Evolutionary conservation across 2,113 vertebrate species (phyloP).

Genomic region (Chloropsis hardwickii): DNA sequence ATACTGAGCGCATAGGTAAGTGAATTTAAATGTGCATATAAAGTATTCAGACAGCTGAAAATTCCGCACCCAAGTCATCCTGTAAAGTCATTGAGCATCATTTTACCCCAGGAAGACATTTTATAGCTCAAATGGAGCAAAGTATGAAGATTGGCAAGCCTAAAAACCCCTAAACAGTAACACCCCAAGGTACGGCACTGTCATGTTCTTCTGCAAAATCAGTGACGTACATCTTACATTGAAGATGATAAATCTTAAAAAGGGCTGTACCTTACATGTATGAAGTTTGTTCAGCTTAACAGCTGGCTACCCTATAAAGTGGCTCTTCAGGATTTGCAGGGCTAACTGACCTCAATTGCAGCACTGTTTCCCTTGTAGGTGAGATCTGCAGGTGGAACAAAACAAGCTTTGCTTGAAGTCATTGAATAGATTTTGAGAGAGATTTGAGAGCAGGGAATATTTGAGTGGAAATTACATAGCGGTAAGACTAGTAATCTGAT

Average conservation of each 20-base stretch:
- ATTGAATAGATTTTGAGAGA: background rate
- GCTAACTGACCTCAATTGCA: background rate
- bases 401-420: background rate
- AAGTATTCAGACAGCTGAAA: background rate
- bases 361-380: background rate
- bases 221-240: background rate
- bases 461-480: background rate
- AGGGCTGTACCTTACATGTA: background rate
- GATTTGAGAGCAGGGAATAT: background rate
- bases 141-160: background rate
- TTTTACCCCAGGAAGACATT: conserved; percentile 26
- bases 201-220: background rate
- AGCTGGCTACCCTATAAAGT: background rate
- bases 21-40: background rate
- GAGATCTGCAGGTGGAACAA: background rate
- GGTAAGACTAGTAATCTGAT: background rate
- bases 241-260: background rate
- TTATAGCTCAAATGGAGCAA: background rate
- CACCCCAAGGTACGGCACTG: background rate
- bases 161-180: background rate
- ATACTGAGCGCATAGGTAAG: background rate
- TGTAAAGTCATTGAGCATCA: conserved; percentile 10
- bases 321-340: background rate
- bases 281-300: background rate
- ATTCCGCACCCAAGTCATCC: conserved; percentile 43